Evolutionary conservation across 2,797 vertebrate genomes (phyloP).

Genomic region (Holocentrus rufus): DNA sequence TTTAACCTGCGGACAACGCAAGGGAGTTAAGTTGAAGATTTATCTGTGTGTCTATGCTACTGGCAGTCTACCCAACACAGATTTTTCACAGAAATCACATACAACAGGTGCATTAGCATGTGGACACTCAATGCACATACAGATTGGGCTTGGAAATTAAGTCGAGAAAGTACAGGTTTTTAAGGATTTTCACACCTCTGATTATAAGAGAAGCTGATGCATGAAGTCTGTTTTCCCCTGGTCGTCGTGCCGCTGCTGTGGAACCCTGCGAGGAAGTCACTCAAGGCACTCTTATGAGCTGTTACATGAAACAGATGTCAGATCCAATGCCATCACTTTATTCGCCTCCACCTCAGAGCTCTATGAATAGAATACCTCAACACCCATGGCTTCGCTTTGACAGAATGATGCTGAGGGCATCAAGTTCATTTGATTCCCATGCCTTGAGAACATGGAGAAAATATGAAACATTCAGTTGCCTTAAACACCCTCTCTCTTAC

Average conservation of each 20-base stretch:
- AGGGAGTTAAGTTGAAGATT: not conserved
- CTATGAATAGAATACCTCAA: conserved; percentile 38
- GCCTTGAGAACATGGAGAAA: too few species aligned
- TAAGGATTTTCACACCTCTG: not conserved
- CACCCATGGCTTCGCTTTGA: conserved; percentile 12
- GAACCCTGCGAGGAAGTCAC: conserved; percentile 13
- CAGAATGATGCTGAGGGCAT: conserved; percentile 31
- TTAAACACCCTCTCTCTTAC: conserved; percentile 1
- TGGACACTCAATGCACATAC: not conserved
- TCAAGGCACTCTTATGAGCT: conserved; percentile 10
- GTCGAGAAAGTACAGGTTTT: not conserved
- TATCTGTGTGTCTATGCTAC: not conserved
- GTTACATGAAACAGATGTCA: conserved; percentile 46
- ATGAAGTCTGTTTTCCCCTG: not conserved
- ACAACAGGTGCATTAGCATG: not conserved
- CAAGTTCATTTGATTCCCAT: not conserved
- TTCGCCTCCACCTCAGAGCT: conserved; percentile 14
- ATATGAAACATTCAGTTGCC: not conserved
- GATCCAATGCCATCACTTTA: conserved; percentile 35
- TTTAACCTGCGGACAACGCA: not conserved
- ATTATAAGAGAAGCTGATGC: not conserved
- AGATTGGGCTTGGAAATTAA: not conserved
- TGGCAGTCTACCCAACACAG: not conserved
- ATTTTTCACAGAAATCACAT: not conserved
- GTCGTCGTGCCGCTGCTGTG: not conserved